phyloP scores from a whole-genome alignment of 2,888 invertebrate species.

The Microplitis deprimator region DNA sequence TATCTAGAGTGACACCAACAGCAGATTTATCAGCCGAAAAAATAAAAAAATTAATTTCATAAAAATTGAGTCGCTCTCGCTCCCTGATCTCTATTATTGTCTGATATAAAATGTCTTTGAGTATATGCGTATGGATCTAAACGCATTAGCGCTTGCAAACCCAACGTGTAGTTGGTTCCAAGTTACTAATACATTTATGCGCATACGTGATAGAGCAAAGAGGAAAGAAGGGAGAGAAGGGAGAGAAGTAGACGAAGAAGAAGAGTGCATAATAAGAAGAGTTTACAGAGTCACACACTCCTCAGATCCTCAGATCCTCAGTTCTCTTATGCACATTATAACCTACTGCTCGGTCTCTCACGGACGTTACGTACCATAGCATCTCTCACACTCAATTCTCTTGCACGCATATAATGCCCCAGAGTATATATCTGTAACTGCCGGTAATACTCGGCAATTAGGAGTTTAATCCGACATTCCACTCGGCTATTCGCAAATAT shows the following conservation, averaged over 20 bases:
- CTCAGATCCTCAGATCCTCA: neutral
- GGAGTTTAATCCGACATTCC: conserved; percentile 44
- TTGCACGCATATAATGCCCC: conserved; percentile 58
- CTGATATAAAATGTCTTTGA: neutral
- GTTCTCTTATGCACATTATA: neutral
- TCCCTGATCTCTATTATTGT: too few species aligned
- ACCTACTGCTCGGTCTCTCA: conserved; percentile 16
- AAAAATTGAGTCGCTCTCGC: too few species aligned
- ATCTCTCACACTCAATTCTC: conserved; percentile 47
- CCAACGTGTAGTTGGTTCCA: neutral
- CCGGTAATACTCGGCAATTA: conserved; percentile 52
- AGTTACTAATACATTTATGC: neutral
- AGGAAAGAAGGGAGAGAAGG: neutral
- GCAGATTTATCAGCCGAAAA: too few species aligned
- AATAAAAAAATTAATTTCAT: too few species aligned
- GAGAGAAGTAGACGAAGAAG: neutral
- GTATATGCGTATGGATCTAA: neutral
- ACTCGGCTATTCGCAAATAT: conserved; percentile 26
- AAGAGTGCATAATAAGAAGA: neutral
- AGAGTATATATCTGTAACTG: conserved; percentile 56
- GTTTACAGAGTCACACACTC: neutral
- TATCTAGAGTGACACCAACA: too few species aligned
- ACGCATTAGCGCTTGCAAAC: neutral
- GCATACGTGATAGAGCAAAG: neutral
- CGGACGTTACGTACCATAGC: conserved; percentile 20